Percentiles rank a stretch among this genome's conserved stretches.
Evolutionary conservation across 2,888 invertebrate genomes (phyloP).

Genomic region (Colletes collaris): DNA sequence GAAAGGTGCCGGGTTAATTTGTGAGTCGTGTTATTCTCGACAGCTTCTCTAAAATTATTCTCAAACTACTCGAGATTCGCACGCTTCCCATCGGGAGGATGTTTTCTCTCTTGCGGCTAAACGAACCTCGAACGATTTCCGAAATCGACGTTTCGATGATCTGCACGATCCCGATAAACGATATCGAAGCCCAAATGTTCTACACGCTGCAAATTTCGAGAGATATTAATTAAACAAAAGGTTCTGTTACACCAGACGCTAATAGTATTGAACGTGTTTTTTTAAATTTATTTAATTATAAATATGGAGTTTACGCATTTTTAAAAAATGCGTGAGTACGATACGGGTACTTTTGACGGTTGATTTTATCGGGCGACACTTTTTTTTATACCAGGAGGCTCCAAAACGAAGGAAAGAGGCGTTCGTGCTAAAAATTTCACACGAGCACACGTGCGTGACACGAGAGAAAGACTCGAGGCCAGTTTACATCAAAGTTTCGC

Average conservation of each 20-base stretch:
- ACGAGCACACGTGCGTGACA: slow-evolving; percentile 67
- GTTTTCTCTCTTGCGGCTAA: slow-evolving; percentile 19
- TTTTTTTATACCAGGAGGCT: not conserved
- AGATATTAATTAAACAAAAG: too few species aligned
- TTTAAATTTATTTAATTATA: too few species aligned
- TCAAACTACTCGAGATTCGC: slow-evolving; percentile 33
- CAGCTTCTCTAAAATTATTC: slow-evolving; percentile 65
- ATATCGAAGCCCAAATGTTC: too few species aligned
- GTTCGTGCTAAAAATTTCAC: slow-evolving; percentile 21
- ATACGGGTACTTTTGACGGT: not conserved
- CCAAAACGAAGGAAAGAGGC: not conserved
- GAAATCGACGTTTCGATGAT: not conserved
- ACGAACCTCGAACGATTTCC: slow-evolving; percentile 25
- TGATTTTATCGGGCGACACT: slow-evolving; percentile 2
- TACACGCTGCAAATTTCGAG: too few species aligned
- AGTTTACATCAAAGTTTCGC: slow-evolving; percentile 68
- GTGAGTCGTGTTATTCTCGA: slow-evolving; percentile 62
- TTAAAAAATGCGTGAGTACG: too few species aligned
- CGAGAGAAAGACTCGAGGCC: slow-evolving; percentile 70
- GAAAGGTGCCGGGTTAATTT: slow-evolving; percentile 77
- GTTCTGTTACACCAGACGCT: too few species aligned
- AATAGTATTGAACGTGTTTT: too few species aligned
- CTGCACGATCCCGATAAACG: not conserved
- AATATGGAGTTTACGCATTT: too few species aligned
- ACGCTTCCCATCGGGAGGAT: slow-evolving; percentile 31